These are phyloP conservation scores for Adelognathus sp. DNA, from an alignment of 2,888 invertebrate genomes.

Conservation along the genomic window DNA sequence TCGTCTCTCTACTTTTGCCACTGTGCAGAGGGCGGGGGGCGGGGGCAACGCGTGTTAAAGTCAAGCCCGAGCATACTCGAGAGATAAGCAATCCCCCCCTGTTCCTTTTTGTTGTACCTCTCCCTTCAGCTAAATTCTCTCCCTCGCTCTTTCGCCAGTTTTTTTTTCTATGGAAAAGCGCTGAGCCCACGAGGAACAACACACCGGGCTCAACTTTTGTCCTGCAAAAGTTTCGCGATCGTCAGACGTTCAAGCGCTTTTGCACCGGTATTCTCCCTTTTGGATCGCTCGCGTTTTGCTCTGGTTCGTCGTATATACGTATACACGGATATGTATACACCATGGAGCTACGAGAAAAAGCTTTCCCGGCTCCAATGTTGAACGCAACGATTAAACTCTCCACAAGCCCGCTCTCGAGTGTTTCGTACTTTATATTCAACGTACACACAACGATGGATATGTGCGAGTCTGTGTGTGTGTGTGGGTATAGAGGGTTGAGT, in stretches of 20 bases:
- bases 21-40: conserved; percentile 9
- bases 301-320: neutral
- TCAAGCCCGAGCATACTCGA: conserved; percentile 47
- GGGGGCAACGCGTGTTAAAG: conserved; percentile 44
- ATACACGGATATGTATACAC: too few relatives aligned
- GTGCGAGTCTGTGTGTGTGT: too few relatives aligned
- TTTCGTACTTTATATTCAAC: conserved; percentile 3
- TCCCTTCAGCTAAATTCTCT: conserved; percentile 5
- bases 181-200: conserved; percentile 45
- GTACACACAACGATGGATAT: neutral
- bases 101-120: conserved; percentile 13
- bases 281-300: conserved; percentile 23
- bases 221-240: conserved; percentile 49
- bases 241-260: conserved; percentile 37
- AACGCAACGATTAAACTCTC: conserved; percentile 32
- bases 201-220: conserved; percentile 48
- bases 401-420: neutral
- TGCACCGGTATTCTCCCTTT: neutral
- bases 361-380: conserved; percentile 12
- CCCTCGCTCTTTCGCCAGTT: conserved; percentile 4
- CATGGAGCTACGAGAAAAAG: conserved; percentile 4
- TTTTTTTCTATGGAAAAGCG: conserved; percentile 1
- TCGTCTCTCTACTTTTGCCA: conserved; percentile 31
- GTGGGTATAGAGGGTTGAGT: neutral
- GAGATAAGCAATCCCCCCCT: conserved; percentile 47